Evolutionary conservation across 2,888 invertebrate genomes (phyloP).

Genomic region (Cybosia mesomella): DNA sequence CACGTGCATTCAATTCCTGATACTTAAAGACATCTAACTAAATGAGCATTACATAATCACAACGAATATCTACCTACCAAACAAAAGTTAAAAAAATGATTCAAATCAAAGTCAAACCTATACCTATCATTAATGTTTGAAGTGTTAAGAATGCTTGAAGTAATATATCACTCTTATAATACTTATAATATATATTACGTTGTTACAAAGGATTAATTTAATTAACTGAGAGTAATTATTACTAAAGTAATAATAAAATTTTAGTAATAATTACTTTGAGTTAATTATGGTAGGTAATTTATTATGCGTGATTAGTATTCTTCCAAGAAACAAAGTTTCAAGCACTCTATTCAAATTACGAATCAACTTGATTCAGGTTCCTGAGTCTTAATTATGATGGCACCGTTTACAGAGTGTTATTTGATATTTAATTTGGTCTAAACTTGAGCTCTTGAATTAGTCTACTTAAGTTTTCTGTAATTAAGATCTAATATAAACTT

Average conservation of each 20-base stretch:
- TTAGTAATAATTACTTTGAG: no score
- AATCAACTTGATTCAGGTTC: slow-evolving; percentile 6
- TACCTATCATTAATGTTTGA: no score
- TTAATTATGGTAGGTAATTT: background rate
- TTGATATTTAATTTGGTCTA: background rate
- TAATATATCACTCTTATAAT: no score
- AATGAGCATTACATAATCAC: background rate
- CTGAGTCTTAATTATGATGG: slow-evolving; percentile 8
- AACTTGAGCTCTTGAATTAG: background rate
- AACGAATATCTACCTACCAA: background rate
- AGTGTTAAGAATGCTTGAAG: background rate
- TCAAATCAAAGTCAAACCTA: no score
- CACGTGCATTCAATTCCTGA: background rate
- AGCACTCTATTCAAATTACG: background rate
- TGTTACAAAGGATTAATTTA: background rate
- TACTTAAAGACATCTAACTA: no score
- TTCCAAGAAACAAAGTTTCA: slow-evolving; percentile 1
- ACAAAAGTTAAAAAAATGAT: no score
- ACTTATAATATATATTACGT: background rate
- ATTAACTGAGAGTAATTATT: background rate
- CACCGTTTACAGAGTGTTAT: slow-evolving; percentile 3
- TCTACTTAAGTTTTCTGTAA: slow-evolving; percentile 1
- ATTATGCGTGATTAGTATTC: background rate
- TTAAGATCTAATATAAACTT: slow-evolving; percentile 8
- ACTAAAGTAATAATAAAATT: no score